Base-by-base conservation (phyloP, 2,888 invertebrate genomes). In the Dysmachus trigonus region DNA sequence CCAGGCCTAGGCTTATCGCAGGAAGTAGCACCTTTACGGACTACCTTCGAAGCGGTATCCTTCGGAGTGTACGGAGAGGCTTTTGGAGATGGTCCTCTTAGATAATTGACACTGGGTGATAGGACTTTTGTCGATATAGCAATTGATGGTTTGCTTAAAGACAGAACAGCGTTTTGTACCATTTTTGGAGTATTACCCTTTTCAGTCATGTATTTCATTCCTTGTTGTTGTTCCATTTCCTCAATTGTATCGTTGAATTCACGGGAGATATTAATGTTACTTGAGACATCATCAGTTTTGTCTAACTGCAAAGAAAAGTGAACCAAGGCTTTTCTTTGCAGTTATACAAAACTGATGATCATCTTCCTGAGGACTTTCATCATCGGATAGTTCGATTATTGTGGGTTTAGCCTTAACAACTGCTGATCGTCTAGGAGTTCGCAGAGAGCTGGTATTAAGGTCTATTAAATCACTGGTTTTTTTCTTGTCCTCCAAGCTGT, bases 241-340 rank as follows among this genome's bases (percentile, higher is more conserved):
- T 92, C 93, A 86, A 92, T 90, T 2, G 92, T 92, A 87, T 92
- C 91, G 87, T 93, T 92, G 79, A 92, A 92, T 53, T 91, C 89
- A 10, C 90, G 87, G 1, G 74, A 73, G 7, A 47, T 47, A 31
- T 51, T 81, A 15, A 62, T 7, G n/a, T 27, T 62, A 22, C 22
- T 22, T 27, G 33, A 27, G 31, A 6, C 10, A 3, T 53, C 62
- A 38, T 85, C 74, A 15, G n/a, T 86, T n/a, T 87, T 71, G 1
- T 77, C 76, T 13, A 81, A 47, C 22, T 84, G 73, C 2, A 82
- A 18, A 6, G 85, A 82, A 71, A 87, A 88, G 2, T 81, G n/a
- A 73, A 83, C 77, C 71, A 87, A 73, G n/a, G n/a, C n/a, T n/a
- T n/a, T n/a, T n/a, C n/a, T n/a, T n/a, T n/a, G n/a, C n/a, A n/a